These are phyloP conservation scores for Monodelphis domestica DNA, from an alignment of 2,797 vertebrate species.

Conservation along the genomic window DNA sequence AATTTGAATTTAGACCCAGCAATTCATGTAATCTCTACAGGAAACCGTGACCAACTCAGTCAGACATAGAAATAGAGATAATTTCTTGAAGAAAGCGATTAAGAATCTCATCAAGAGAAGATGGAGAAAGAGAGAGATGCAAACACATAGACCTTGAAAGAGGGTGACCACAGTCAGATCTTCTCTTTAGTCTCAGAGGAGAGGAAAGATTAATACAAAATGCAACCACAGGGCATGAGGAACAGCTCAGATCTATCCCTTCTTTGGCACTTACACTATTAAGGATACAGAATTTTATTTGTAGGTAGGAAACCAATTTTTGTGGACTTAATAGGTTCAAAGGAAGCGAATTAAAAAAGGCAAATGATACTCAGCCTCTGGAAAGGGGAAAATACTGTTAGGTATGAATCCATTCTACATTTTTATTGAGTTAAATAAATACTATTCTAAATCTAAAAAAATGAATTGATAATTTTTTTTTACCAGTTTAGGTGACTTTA, in stretches of 20 bases:
- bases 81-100: background rate
- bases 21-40: background rate
- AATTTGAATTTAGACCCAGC: background rate
- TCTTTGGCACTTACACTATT: background rate
- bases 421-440: too few relatives aligned
- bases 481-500: too few relatives aligned
- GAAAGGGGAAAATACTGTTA: too few relatives aligned
- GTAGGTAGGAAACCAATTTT: too few relatives aligned
- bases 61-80: background rate
- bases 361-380: background rate
- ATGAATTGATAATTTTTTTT: too few relatives aligned
- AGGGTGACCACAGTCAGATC: background rate
- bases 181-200: background rate
- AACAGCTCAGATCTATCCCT: slow-evolving; percentile 7
- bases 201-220: background rate
- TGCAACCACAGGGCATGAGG: background rate
- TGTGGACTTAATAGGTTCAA: slow-evolving; percentile 23
- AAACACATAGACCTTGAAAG: background rate
- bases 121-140: background rate
- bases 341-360: slow-evolving; percentile 32
- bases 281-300: too few relatives aligned
- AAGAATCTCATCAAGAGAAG: background rate
- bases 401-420: too few relatives aligned
- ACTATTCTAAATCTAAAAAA: too few relatives aligned
- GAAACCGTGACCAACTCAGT: background rate